Evolutionary conservation across 2,113 vertebrate species (phyloP).

Genomic region (Xiphophorus hellerii): DNA sequence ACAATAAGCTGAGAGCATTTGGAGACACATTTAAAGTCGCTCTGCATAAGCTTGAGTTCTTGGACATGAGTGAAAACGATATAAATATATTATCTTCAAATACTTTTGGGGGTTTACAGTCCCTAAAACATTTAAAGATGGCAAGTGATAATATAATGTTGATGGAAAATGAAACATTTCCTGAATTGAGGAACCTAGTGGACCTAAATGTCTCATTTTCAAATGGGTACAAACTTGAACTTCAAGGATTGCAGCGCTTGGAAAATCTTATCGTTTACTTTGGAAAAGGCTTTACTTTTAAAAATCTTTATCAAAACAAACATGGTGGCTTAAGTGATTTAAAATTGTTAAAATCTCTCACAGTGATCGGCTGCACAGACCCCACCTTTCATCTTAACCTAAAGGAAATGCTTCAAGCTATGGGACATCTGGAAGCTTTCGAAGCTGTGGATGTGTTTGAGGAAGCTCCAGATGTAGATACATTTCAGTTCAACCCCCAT

Average conservation of each 20-base stretch:
- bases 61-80: conserved; percentile 23
- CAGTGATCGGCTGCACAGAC: background rate
- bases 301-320: background rate
- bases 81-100: background rate
- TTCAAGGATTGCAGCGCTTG: background rate
- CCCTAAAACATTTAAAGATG: conserved; percentile 21
- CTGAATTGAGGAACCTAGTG: conserved; percentile 1
- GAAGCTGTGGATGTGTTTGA: background rate
- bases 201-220: conserved; percentile 20
- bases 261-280: conserved; percentile 12
- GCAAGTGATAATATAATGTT: background rate
- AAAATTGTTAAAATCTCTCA: conserved; percentile 4
- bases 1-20: conserved; percentile 11
- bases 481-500: conserved; percentile 35
- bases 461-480: background rate
- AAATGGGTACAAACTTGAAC: background rate
- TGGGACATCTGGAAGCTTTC: conserved; percentile 30
- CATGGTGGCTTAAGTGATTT: background rate
- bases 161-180: background rate
- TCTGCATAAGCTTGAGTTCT: background rate
- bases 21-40: background rate
- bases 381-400: background rate
- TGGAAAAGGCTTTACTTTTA: rapidly evolving
- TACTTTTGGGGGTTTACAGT: background rate
- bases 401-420: rapidly evolving